Evolutionary conservation across 2,888 invertebrate genomes (phyloP), one percentile per base, ranked within the genome.

Genomic region (Philhelius pedissequus): DNA sequence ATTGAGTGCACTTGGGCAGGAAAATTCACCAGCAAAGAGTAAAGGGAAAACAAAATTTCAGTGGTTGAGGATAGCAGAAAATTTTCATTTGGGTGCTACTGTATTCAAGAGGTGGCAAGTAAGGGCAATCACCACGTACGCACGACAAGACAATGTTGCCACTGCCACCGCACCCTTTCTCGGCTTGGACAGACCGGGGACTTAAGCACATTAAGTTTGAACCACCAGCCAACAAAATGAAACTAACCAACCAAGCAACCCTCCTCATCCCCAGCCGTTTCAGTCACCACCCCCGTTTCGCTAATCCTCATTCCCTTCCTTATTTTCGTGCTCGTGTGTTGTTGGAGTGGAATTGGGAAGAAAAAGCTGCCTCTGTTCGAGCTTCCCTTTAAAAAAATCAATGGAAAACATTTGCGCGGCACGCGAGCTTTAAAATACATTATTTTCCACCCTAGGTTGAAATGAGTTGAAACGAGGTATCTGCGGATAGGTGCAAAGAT

Each of bases 371-470:
- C 45, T 68, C 35, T 52, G 77, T 54, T 73, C 62, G 66, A 54
- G 76, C 60, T 74, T 75, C 81, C 43, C 81, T 82, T 79, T 77
- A 71, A 82, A 88, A 87, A 88, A 88, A 88, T 87, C 88, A 87
- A 88, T 87, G 87, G 77, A 76, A 69, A 87, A 87, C 82, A 82
- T 86, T 86, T 80, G 84, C 87, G 87, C 73, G 78, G 45, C 52
- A 82, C 86, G 87, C 86, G 87, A 87, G 86, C 87, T 87, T 86
- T 86, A 87, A 86, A 86, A 86, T 77, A 74, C 70, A 76, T 74
- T 78, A 74, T 76, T 78, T 86, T 86, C 48, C 70, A 50, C 71
- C 35, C 70, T 32, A 54, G 58, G 83, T 73, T 77, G 70, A 84
- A 87, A 86, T 86, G 78, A 82, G 87, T 74, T 87, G 82, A 82